Percentiles rank a stretch among this genome's conserved stretches.
Conservation (phyloP, 2,113 vertebrate genomes). For the Nymphicus hollandicus region DNA sequence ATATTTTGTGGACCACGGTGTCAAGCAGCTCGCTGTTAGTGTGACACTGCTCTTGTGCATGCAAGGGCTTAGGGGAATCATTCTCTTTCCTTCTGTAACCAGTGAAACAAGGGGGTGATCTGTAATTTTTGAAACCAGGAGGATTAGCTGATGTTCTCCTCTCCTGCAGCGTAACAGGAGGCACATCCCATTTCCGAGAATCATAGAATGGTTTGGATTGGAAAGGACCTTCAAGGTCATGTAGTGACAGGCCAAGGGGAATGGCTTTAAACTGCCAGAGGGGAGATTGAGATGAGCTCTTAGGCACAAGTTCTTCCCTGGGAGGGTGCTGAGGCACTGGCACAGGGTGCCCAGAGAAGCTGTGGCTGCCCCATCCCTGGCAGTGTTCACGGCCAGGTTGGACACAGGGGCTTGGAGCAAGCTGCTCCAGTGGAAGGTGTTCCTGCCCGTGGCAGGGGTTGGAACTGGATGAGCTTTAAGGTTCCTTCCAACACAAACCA, state of each 20-base stretch:
- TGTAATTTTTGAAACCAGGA: neutral
- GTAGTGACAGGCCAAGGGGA: neutral
- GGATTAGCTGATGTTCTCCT: neutral
- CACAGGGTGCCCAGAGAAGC: too few relatives aligned
- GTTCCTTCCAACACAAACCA: neutral
- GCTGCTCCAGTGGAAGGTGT: neutral
- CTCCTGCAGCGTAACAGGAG: neutral
- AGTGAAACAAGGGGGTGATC: neutral
- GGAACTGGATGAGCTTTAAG: neutral
- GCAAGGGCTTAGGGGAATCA: neutral
- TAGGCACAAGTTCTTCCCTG: neutral
- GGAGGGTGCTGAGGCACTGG: too few relatives aligned
- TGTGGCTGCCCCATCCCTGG: too few relatives aligned
- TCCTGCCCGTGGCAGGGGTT: neutral
- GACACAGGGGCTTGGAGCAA: too few relatives aligned
- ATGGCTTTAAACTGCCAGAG: neutral
- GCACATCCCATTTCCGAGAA: neutral
- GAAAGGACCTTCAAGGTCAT: neutral
- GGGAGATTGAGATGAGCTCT: neutral
- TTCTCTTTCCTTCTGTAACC: neutral
- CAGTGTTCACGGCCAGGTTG: too few relatives aligned
- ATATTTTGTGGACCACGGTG: rapidly evolving
- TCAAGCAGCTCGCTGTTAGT: rapidly evolving
- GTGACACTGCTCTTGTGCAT: rapidly evolving
- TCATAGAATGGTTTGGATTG: neutral